Conservation (phyloP, 1,140 invertebrate species). For the Manduca sexta region DNA sequence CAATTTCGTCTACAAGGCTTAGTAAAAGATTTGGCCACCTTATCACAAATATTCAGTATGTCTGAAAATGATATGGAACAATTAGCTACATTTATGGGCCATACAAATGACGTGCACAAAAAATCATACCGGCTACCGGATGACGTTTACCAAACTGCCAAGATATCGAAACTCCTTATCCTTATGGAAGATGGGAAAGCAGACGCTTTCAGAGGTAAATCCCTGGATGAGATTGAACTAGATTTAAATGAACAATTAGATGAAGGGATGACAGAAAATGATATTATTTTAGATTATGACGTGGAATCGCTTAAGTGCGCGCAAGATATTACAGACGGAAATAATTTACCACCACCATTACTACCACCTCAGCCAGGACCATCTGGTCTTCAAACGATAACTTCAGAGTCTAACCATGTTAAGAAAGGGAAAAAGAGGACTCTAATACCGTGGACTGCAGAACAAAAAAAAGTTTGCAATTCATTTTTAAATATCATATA, state of each 20-base stretch:
- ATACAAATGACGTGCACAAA: not conserved
- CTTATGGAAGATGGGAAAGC: slow-evolving; percentile 9
- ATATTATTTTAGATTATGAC: too few species aligned
- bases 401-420: too few species aligned
- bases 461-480: too few species aligned
- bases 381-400: too few species aligned
- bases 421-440: too few species aligned
- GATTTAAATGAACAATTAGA: not conserved
- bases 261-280: slow-evolving; percentile 5
- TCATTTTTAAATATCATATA: too few species aligned
- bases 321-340: too few species aligned
- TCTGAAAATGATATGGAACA: slow-evolving; percentile 19
- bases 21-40: slow-evolving; percentile 36
- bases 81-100: slow-evolving; percentile 1
- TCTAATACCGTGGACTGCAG: too few species aligned
- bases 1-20: slow-evolving; percentile 26
- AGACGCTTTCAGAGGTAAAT: slow-evolving; percentile 3
- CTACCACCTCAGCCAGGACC: too few species aligned
- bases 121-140: not conserved
- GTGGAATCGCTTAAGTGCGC: too few species aligned
- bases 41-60: slow-evolving; percentile 37
- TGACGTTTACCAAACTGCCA: slow-evolving; percentile 2
- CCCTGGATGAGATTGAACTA: slow-evolving; percentile 6
- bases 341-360: too few species aligned
- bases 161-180: slow-evolving; percentile 5